phyloP scores from a whole-genome alignment of 2,113 vertebrate genomes.

The Nibea albiflora region DNA sequence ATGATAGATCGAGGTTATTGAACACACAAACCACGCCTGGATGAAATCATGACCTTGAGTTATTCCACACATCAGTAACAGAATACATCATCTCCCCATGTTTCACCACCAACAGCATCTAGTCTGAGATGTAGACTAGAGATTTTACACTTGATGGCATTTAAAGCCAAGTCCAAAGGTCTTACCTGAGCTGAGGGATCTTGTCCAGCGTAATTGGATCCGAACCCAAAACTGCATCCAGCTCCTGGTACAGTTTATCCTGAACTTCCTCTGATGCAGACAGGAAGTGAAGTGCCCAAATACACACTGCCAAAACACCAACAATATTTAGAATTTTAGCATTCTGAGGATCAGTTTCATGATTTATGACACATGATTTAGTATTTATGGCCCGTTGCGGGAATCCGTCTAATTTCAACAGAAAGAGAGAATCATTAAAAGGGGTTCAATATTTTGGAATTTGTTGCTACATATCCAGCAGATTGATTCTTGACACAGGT shows the following conservation, averaged over 20 bases:
- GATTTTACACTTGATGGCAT: not conserved
- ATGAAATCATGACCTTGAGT: not conserved
- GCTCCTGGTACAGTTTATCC: slow-evolving; percentile 89
- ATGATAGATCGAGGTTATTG: not conserved
- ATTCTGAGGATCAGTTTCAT: not conserved
- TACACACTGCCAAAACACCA: slow-evolving; percentile 88
- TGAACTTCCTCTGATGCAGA: slow-evolving; percentile 91
- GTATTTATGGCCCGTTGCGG: no score
- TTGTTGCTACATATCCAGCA: no score
- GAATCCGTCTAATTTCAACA: not conserved
- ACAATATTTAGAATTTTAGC: not conserved
- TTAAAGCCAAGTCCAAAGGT: not conserved
- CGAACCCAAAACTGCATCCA: slow-evolving; percentile 89
- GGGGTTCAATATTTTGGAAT: not conserved
- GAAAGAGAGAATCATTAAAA: not conserved
- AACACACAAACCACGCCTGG: not conserved
- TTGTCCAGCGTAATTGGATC: slow-evolving; percentile 89
- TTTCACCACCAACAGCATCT: not conserved
- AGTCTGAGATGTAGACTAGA: not conserved
- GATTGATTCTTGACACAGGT: no score
- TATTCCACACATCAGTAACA: not conserved
- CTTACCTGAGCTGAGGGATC: slow-evolving; percentile 92
- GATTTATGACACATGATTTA: no score
- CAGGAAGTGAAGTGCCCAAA: slow-evolving; percentile 95
- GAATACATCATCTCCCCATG: not conserved